Conservation (phyloP, 2,888 invertebrate genomes). For the Ennomos erosarius region DNA sequence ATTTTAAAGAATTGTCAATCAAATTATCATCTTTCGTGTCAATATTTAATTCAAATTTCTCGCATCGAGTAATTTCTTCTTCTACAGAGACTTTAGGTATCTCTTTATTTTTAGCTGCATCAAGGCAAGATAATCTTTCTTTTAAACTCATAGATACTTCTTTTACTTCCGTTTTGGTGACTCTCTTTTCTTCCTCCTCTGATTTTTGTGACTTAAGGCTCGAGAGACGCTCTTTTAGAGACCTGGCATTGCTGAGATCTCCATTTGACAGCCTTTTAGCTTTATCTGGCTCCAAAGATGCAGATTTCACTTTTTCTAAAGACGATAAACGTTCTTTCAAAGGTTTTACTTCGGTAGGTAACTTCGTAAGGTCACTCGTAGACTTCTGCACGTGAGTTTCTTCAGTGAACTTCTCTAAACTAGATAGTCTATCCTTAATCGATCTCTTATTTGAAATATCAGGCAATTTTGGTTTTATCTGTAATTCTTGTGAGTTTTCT, state of each 20-base stretch:
- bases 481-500: slow-evolving; percentile 84
- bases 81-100: slow-evolving; percentile 75
- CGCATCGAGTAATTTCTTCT: slow-evolving; percentile 60
- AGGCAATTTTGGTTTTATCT: slow-evolving; percentile 83
- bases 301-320: slow-evolving; percentile 84
- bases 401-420: slow-evolving; percentile 88
- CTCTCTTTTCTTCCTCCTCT: slow-evolving; percentile 69
- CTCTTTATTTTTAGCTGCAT: slow-evolving; percentile 81
- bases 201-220: slow-evolving; percentile 76
- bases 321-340: slow-evolving; percentile 87
- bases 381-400: slow-evolving; percentile 78
- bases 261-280: slow-evolving; percentile 75
- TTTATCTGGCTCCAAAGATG: slow-evolving; percentile 76
- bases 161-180: slow-evolving; percentile 73
- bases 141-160: slow-evolving; percentile 82
- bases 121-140: slow-evolving; percentile 80
- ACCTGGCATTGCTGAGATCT: slow-evolving; percentile 71
- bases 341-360: slow-evolving; percentile 86
- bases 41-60: slow-evolving; percentile 58
- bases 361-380: slow-evolving; percentile 75
- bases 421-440: slow-evolving; percentile 89
- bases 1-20: slow-evolving; percentile 67
- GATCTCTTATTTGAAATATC: slow-evolving; percentile 88
- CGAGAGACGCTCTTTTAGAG: slow-evolving; percentile 79
- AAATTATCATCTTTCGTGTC: slow-evolving; percentile 57